Conservation (phyloP, 2,113 vertebrate genomes). For the Mastomys natalensis region DNA sequence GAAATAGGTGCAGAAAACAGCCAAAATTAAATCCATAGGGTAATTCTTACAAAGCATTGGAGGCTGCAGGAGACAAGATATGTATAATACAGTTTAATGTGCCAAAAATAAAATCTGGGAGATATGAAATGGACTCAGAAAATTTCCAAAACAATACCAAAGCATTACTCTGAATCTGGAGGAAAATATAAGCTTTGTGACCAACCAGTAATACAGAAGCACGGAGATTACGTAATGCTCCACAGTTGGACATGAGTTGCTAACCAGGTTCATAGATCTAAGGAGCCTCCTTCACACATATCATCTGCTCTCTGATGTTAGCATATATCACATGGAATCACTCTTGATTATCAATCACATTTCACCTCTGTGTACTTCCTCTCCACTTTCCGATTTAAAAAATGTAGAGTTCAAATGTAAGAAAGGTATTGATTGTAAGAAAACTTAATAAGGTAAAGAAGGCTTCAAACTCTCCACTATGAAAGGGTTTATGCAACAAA, state of each 20-base stretch:
- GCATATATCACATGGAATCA: too few relatives aligned
- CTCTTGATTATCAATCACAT: not conserved
- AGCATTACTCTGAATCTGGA: not conserved
- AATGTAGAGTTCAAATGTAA: not conserved
- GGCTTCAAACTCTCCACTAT: not conserved
- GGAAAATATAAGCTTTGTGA: not conserved
- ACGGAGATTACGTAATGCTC: not conserved
- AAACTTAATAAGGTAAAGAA: not conserved
- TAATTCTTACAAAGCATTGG: not conserved
- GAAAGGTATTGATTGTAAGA: not conserved
- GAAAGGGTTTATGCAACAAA: not conserved
- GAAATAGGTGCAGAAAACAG: not conserved
- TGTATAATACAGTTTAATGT: not conserved
- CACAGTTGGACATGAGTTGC: not conserved
- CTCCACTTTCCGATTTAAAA: not conserved
- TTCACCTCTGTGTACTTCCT: not conserved
- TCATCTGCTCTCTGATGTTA: not conserved
- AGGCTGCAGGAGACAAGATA: not conserved
- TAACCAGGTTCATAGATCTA: not conserved
- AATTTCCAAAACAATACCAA: not conserved
- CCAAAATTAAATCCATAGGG: not conserved
- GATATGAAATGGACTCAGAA: too few relatives aligned
- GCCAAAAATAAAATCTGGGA: not conserved
- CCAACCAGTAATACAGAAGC: fast-evolving
- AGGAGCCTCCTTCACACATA: too few relatives aligned